Base-by-base conservation (phyloP, 2,113 vertebrate species). In the Parus major region DNA sequence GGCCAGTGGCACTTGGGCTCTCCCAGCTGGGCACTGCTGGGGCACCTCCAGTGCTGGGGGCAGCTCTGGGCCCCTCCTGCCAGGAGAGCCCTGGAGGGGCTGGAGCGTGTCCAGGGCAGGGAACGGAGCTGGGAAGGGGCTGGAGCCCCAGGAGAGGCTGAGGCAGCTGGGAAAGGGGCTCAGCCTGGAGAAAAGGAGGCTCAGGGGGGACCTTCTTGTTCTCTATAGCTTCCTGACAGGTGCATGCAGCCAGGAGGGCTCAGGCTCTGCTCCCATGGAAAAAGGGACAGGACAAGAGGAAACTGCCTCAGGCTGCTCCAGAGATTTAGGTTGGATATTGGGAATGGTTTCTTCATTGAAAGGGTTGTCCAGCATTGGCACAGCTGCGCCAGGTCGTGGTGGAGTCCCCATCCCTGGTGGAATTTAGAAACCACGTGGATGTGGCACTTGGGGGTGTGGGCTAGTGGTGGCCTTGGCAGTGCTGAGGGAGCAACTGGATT, bases 151-250 rank as follows among this genome's bases (percentile, higher is more conserved):
- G 77, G 23, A 59, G 44, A 0, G 0, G 60, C 60, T 66, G 46
- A 52, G 0, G 3, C 28, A 46, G 52, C 60, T 82, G 77, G 24
- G 9, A 2, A 50, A 33, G 50, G 12, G 28, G 27, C 36, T 66
- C 10, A 88, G 39, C 28, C 39, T 68, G 24, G n/a, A 25, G 24
- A 7, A 82, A 25, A 76, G 20, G n/a, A 31, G 39, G 16, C 20
- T 75, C 39, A 14, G 13, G 23, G 22, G 35, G 15, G 4, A 21
- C 28, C 3, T 39, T 39, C 15, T 59, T 0, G 0, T 36, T 53
- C 27, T 59, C 36, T 59, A 0, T 33, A 35, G n/a, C 24, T 55
- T 57, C 19, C 53, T 75, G 61, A 25, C 20, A 41, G 60, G 70
- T 60, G 33, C 5, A 5, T 16, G 27, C 27, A 82, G 15, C 28